phyloP scores from a whole-genome alignment of 1,140 invertebrate genomes.

The Drosophila orosa region DNA sequence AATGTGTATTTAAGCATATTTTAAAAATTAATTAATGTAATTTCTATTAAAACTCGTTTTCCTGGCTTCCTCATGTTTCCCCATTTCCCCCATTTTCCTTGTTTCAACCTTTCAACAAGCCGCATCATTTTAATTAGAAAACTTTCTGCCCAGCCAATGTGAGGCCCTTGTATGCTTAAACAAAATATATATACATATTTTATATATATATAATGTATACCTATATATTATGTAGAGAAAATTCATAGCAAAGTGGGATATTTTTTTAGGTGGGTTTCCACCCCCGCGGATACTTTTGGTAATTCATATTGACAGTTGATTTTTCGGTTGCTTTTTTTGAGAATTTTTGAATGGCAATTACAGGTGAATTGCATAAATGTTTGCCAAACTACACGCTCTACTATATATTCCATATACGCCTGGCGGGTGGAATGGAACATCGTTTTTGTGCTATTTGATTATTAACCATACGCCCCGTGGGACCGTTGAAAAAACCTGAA shows the following conservation, averaged over 20 bases:
- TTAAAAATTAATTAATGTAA: slow-evolving; percentile 76
- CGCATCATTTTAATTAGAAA: slow-evolving; percentile 80
- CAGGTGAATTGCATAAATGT: slow-evolving; percentile 8
- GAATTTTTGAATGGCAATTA: slow-evolving; percentile 19
- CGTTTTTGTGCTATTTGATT: slow-evolving; percentile 39
- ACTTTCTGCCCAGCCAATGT: slow-evolving; percentile 51
- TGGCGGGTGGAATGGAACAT: no score
- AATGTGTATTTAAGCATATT: slow-evolving; percentile 73
- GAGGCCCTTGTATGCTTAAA: slow-evolving; percentile 29
- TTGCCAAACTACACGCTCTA: neutral
- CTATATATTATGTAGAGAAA: slow-evolving; percentile 8
- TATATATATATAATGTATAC: neutral
- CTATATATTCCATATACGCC: no score
- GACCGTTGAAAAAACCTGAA: slow-evolving; percentile 7
- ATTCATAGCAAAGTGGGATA: slow-evolving; percentile 24
- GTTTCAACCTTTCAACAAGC: slow-evolving; percentile 45
- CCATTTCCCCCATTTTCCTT: neutral
- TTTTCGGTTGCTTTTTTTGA: neutral
- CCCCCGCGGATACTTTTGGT: neutral
- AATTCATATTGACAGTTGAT: slow-evolving; percentile 21
- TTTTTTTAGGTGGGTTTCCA: slow-evolving; percentile 30
- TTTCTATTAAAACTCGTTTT: slow-evolving; percentile 68
- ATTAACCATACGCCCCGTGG: slow-evolving; percentile 63
- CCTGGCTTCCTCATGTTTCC: slow-evolving; percentile 1
- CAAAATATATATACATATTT: slow-evolving; percentile 18